Evolutionary conservation across 2,113 vertebrate species (phyloP), one percentile per base, ranked within the genome.

Genomic region (Dromas ardeola): DNA sequence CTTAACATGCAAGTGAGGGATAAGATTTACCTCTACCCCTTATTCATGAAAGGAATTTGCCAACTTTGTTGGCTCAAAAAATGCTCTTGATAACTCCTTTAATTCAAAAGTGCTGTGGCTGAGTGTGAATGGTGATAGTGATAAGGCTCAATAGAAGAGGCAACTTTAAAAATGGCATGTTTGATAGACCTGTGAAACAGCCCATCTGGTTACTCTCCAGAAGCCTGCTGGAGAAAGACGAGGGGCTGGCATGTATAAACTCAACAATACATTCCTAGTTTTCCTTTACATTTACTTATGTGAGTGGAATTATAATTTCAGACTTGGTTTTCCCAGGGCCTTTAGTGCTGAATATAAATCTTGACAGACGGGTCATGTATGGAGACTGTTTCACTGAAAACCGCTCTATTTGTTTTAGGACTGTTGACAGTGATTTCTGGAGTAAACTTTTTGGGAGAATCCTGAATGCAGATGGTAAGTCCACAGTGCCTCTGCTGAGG

Each of bases 381-480:
- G 40, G 34, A 1, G n/a, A 8, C 52, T 43, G 13, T 88, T 87
- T 95, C 74, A 94, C 85, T 96, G 95, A 92, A 89, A 93, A 81
- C 61, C 85, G 10, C 69, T 97, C 86, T 96, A 0, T 98, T 56
- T 98, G 63, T 93, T 98, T 96, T 94, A 98, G 98, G 97, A 86
- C 86, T 80, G 84, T 67, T 88, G 86, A 85, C 62, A 85, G 88
- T 93, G 97, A 96, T 74, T 95, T 98, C 91, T 99, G 98, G 98
- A 98, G 79, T 91, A 97, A 97, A 61, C 96, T 99, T 95, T 98
- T 99, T 94, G 94, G 74, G 93, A 97, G 91, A 96, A 97, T 98
- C 95, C 97, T 99, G 94, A 99, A 99, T 96, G 88, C 98, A 88
- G 94, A 86, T 92, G 97, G 92, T 65, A 97, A 97, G 93, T 78